Evolutionary conservation across 2,888 invertebrate species (phyloP).

Genomic region (Heliconius erato): DNA sequence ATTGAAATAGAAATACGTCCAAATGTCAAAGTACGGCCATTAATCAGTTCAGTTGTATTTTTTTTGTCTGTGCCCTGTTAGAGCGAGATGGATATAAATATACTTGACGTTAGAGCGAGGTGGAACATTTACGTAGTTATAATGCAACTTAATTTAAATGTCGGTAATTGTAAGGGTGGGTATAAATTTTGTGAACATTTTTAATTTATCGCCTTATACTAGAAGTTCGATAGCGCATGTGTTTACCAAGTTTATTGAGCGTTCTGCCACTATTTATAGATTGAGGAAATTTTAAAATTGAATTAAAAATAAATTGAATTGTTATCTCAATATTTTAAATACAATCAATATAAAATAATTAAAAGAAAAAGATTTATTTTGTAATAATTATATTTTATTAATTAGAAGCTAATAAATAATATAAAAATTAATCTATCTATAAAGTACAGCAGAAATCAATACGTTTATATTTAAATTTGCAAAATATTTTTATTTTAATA

Average conservation of each 20-base stretch:
- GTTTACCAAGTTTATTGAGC: conserved; percentile 80
- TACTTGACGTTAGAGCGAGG: conserved; percentile 62
- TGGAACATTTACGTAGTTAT: conserved; percentile 44
- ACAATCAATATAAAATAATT: neutral
- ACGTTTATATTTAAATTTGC: neutral
- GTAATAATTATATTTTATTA: neutral
- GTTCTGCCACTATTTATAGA: conserved; percentile 78
- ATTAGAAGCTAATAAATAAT: neutral
- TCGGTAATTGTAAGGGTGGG: neutral
- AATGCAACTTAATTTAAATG: conserved; percentile 44
- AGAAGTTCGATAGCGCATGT: conserved; percentile 74
- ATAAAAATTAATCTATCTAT: neutral
- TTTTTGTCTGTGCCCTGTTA: conserved; percentile 54
- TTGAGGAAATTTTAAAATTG: conserved; percentile 42
- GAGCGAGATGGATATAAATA: conserved; percentile 58
- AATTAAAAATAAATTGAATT: neutral
- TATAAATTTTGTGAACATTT: conserved; percentile 23
- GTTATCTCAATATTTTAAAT: neutral
- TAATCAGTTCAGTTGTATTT: conserved; percentile 68
- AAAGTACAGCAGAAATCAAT: neutral
- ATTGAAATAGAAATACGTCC: conserved; percentile 61
- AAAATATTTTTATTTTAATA: neutral
- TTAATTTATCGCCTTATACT: conserved; percentile 53
- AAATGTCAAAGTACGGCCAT: conserved; percentile 81
- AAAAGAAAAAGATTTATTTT: neutral